These are phyloP conservation scores for Hestina assimilis DNA, from an alignment of 1,140 invertebrate genomes.

Conservation along the genomic window DNA sequence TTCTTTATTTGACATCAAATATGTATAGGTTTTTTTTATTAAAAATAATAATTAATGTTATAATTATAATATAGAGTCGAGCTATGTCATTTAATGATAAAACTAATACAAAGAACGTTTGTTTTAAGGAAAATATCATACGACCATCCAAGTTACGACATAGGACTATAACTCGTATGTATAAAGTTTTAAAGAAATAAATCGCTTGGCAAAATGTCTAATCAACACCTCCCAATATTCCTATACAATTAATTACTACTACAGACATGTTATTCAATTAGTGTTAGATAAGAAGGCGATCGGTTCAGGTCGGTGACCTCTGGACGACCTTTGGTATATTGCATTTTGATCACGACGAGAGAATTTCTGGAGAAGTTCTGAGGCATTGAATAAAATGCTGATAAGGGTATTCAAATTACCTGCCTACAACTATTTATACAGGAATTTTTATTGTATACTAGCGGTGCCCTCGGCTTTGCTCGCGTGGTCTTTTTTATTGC, in stretches of 20 bases:
- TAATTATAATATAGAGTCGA: background rate
- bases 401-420: background rate
- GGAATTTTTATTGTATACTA: too few species aligned
- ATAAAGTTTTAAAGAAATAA: background rate
- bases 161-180: slow-evolving; percentile 1
- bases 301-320: slow-evolving; percentile 25
- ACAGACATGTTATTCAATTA: slow-evolving; percentile 38
- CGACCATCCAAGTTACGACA: background rate
- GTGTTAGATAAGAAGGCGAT: slow-evolving; percentile 22
- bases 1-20: too few species aligned
- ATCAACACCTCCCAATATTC: slow-evolving; percentile 28
- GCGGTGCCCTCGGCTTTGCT: too few species aligned
- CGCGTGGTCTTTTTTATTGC: too few species aligned
- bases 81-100: background rate
- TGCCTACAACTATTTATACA: too few species aligned
- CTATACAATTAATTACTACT: slow-evolving; percentile 29
- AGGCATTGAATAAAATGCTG: background rate
- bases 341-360: background rate
- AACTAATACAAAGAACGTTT: background rate
- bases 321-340: slow-evolving; percentile 21
- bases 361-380: background rate
- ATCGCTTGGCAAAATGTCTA: slow-evolving; percentile 5
- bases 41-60: too few species aligned
- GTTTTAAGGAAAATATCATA: slow-evolving; percentile 8
- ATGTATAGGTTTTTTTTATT: too few species aligned